Conservation (phyloP, 2,888 invertebrate genomes). For the Lithophane leautieri region DNA sequence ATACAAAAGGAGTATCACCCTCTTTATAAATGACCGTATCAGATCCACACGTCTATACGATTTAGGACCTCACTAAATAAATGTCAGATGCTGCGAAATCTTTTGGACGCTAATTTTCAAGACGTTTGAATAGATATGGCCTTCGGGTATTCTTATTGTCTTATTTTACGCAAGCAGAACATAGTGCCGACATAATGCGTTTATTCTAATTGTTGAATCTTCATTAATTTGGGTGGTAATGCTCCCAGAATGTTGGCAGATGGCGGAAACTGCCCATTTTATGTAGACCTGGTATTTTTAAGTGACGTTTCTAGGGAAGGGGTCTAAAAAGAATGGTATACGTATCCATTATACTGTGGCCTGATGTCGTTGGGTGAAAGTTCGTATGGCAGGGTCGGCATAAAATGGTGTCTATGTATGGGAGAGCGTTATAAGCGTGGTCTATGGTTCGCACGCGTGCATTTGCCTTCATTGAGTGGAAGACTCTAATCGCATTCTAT, state of each 20-base stretch:
- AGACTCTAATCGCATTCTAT: constrained; percentile 69
- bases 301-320: constrained; percentile 13
- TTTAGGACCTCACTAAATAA: constrained; percentile 64
- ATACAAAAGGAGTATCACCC: constrained; percentile 30
- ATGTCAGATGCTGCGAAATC: constrained; percentile 65
- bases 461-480: constrained; percentile 70
- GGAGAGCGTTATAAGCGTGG: constrained; percentile 70
- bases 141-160: constrained; percentile 76
- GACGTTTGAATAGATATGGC: constrained; percentile 75
- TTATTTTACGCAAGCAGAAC: constrained; percentile 77
- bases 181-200: constrained; percentile 67
- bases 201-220: constrained; percentile 81
- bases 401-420: constrained; percentile 60
- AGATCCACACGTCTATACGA: constrained; percentile 60
- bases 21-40: constrained; percentile 33
- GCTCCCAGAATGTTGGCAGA: constrained; percentile 61
- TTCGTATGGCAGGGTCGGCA: constrained; percentile 51
- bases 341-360: constrained; percentile 38
- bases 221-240: constrained; percentile 80
- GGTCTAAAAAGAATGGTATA: constrained; percentile 49
- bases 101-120: constrained; percentile 62
- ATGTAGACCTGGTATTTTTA: constrained; percentile 32
- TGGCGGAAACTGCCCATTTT: constrained; percentile 25
- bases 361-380: constrained; percentile 53
- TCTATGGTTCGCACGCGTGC: constrained; percentile 71